Evolutionary conservation across 2,113 vertebrate genomes (phyloP), one percentile per base, ranked within the genome.

Genomic region (Anoura caudifer): DNA sequence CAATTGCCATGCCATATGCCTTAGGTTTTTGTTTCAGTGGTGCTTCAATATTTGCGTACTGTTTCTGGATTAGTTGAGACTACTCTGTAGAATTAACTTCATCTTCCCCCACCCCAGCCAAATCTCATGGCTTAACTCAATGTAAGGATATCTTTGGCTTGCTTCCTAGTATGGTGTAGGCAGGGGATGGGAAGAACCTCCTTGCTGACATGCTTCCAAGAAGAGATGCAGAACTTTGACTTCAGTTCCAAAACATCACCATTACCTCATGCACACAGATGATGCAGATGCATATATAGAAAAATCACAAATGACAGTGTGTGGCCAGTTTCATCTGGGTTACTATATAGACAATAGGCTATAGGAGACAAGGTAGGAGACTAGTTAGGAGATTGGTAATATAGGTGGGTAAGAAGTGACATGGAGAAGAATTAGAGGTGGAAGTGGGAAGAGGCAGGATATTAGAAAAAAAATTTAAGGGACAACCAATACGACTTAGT

Each of bases 1-100:
- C 36, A 54, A 54, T 11, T 77, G 19, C 9, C n/a, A 52, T 70
- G 19, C 6, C 28, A 52, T 36, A 12, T 61, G 15, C 12, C 72
- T 83, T 50, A 43, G 8, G 26, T n/a, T 47, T 90, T 84, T 91
- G 19, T 88, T 80, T 91, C n/a, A 56, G 17, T 83, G 45, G 31
- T 3, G n/a, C 7, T 24, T 94, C 9, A 73, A 15, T 28, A 19
- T 28, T 80, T 88, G 38, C 28, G 28, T 63, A n/a, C 5, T 56
- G 73, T 73, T 83, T 97, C 19, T 89, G n/a, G 31, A 22, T 69
- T 87, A 45, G 14, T 69, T 56, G 4, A 79, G 43, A 38, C 12
- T 83, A 26, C 67, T 67, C 41, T 69, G 15, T 0, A 85, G 11
- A 13, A 94, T 69, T 15, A 72, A 36, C 14, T 0, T 26, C 9